These are phyloP conservation scores for Chunga burmeisteri DNA, from an alignment of 2,113 vertebrate genomes.

Conservation along the genomic window DNA sequence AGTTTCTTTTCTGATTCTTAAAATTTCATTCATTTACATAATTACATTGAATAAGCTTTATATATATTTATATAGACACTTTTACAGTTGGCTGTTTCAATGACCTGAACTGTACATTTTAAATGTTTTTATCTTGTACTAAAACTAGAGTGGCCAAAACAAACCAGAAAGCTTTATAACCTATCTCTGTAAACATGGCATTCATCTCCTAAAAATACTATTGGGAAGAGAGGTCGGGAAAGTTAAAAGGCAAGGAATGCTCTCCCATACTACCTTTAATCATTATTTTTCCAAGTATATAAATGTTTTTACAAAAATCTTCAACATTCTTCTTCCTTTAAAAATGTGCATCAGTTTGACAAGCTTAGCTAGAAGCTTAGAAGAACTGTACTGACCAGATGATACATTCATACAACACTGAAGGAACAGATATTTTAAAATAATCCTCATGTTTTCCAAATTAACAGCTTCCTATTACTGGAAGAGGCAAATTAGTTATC, in stretches of 20 bases:
- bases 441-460: not conserved
- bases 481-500: not conserved
- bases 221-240: not conserved
- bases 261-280: not conserved
- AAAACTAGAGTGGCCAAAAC: not conserved
- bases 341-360: not conserved
- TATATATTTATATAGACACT: not conserved
- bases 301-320: not conserved
- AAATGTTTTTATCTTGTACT: slow-evolving; percentile 40
- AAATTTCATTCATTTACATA: slow-evolving; percentile 30
- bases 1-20: not conserved
- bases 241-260: not conserved
- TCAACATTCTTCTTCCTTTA: not conserved
- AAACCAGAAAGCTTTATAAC: not conserved
- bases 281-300: not conserved
- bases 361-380: not conserved
- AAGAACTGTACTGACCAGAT: not conserved
- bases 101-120: slow-evolving; percentile 30
- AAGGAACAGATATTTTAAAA: not conserved
- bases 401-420: not conserved
- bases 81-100: not conserved
- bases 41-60: not conserved
- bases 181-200: not conserved
- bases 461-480: not conserved
- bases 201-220: not conserved